Conservation (phyloP, 1,140 invertebrate genomes). For the Mizuhopecten yessoensis region DNA sequence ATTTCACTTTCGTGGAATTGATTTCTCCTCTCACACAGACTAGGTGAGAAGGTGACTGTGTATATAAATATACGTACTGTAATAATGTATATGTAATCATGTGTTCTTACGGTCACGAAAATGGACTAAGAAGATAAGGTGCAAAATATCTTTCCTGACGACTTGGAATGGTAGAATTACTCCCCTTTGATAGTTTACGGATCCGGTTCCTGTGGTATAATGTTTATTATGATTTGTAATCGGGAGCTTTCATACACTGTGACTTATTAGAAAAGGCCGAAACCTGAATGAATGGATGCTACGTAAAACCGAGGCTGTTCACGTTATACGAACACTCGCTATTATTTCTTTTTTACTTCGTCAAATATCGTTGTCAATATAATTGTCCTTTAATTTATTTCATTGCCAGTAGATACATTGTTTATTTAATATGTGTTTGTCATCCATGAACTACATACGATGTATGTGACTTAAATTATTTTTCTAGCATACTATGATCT, state of each 20-base stretch:
- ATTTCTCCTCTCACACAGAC: too few relatives aligned
- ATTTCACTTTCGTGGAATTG: background rate
- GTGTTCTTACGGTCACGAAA: background rate
- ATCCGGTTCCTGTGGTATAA: background rate
- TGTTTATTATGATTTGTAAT: background rate
- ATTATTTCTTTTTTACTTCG: background rate
- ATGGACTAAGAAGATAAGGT: background rate
- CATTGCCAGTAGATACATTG: slow-evolving; percentile 23
- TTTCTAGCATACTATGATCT: background rate
- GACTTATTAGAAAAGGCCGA: background rate
- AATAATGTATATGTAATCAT: background rate
- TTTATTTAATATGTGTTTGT: slow-evolving; percentile 26
- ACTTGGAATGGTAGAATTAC: background rate
- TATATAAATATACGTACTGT: slow-evolving; percentile 1
- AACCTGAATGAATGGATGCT: background rate
- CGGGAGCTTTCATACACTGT: background rate
- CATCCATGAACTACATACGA: background rate
- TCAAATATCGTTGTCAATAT: slow-evolving; percentile 20
- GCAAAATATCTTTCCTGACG: background rate
- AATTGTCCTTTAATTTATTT: slow-evolving; percentile 36
- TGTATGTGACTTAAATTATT: background rate
- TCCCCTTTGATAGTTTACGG: background rate
- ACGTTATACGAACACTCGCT: background rate
- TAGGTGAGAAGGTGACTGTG: background rate
- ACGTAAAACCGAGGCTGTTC: background rate